Evolutionary conservation across 2,113 vertebrate species (phyloP).

Genomic region (Misgurnus anguillicaudatus): DNA sequence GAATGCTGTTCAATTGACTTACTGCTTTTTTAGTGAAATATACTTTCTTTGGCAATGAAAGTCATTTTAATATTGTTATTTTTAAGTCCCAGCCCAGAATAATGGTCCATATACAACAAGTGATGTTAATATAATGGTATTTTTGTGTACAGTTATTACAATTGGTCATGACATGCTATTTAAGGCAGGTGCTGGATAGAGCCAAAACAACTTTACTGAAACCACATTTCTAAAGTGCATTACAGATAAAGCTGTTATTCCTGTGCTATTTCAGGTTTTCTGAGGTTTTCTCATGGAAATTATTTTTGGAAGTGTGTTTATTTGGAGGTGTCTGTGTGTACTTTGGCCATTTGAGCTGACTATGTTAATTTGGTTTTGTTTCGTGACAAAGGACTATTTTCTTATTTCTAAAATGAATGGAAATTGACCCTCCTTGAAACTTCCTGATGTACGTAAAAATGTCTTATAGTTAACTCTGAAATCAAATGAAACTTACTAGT

Average conservation of each 20-base stretch:
- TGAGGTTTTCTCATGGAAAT: constrained; percentile 4
- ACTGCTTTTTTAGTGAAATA: background rate
- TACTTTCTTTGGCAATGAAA: background rate
- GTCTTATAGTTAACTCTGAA: background rate
- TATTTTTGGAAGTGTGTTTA: constrained; percentile 5
- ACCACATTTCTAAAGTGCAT: background rate
- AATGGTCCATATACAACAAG: too few species aligned
- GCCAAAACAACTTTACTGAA: background rate
- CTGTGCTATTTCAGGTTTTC: background rate
- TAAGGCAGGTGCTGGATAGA: background rate
- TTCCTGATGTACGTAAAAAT: too few species aligned
- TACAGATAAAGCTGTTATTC: background rate
- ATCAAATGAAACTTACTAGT: too few species aligned
- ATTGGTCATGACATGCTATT: too few species aligned
- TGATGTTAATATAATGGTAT: too few species aligned
- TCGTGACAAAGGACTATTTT: background rate
- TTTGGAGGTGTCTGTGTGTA: background rate
- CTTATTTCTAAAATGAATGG: background rate
- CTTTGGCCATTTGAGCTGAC: background rate
- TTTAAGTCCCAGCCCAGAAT: too few species aligned
- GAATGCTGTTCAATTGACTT: background rate
- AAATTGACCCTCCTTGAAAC: too few species aligned
- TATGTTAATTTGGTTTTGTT: background rate
- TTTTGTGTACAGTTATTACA: background rate
- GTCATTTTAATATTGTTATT: background rate